A percentile compares a stretch with the other conserved stretches of the same genome.
These are phyloP conservation scores for Drosophila rhopaloa DNA, from an alignment of 1,140 invertebrate species.

Conservation along the genomic window DNA sequence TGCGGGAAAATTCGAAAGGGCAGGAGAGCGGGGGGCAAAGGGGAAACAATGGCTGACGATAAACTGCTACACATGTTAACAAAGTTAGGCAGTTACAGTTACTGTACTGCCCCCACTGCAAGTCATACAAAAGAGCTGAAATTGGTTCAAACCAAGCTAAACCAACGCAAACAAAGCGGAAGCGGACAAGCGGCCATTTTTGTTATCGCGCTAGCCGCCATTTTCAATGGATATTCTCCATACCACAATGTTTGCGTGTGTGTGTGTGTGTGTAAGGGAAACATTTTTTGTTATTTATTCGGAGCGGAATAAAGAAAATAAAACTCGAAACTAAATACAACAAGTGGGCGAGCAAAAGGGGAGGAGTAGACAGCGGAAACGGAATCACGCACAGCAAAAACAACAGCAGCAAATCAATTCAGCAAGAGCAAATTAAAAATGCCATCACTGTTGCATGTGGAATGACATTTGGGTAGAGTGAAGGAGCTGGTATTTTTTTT, in stretches of 20 bases:
- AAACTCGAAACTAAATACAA: slow-evolving; percentile 21
- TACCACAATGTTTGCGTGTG: slow-evolving; percentile 32
- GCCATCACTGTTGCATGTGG: slow-evolving; percentile 62
- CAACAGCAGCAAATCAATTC: slow-evolving; percentile 64
- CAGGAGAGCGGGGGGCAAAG: too few relatives aligned
- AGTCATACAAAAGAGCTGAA: slow-evolving; percentile 28
- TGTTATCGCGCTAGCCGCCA: slow-evolving; percentile 73
- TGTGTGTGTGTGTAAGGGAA: slow-evolving; percentile 33
- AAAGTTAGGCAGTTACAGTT: slow-evolving; percentile 68
- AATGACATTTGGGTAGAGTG: slow-evolving; percentile 36
- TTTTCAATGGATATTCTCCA: slow-evolving; percentile 57
- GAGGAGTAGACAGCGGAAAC: slow-evolving; percentile 55
- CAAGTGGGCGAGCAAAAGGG: slow-evolving; percentile 12
- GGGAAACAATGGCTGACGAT: slow-evolving; percentile 61
- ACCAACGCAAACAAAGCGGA: slow-evolving; percentile 77
- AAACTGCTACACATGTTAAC: slow-evolving; percentile 81
- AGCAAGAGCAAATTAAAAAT: slow-evolving; percentile 74
- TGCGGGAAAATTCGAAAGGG: not conserved
- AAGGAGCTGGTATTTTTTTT: not conserved
- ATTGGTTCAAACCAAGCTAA: slow-evolving; percentile 71
- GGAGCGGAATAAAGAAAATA: slow-evolving; percentile 23
- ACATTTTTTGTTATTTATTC: slow-evolving; percentile 59
- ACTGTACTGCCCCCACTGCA: slow-evolving; percentile 18
- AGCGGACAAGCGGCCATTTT: slow-evolving; percentile 72
- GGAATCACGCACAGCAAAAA: slow-evolving; percentile 56